phyloP scores from a whole-genome alignment of 2,888 invertebrate genomes.

The Rhimphoctona megacephalus region DNA sequence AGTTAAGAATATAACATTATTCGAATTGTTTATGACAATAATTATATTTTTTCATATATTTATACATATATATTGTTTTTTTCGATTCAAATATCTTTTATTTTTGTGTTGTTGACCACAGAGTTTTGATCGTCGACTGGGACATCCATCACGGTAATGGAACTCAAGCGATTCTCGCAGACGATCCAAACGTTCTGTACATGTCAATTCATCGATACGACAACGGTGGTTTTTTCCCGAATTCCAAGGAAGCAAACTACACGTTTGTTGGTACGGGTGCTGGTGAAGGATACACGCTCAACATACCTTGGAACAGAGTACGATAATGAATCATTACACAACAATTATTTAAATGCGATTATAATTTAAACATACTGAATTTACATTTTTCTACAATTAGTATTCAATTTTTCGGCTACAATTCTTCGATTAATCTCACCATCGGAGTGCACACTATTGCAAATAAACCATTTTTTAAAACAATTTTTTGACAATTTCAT shows the following conservation, averaged over 20 bases:
- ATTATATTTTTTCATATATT: not conserved
- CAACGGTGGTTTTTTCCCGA: slow-evolving; percentile 94
- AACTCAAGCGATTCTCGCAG: slow-evolving; percentile 92
- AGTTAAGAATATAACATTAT: too few species aligned
- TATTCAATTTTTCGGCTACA: too few species aligned
- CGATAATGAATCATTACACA: slow-evolving; percentile 56
- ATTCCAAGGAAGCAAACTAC: slow-evolving; percentile 88
- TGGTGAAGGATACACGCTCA: slow-evolving; percentile 94
- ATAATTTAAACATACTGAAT: not conserved
- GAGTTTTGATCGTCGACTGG: slow-evolving; percentile 95
- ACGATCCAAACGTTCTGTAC: slow-evolving; percentile 92
- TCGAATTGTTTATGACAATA: not conserved
- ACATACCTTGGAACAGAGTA: slow-evolving; percentile 96
- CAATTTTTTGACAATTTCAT: not conserved
- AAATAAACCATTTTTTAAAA: too few species aligned
- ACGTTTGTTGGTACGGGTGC: slow-evolving; percentile 87
- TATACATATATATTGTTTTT: not conserved
- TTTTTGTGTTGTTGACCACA: slow-evolving; percentile 75
- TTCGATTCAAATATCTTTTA: not conserved
- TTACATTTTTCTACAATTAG: too few species aligned
- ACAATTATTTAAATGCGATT: not conserved
- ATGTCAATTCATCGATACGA: slow-evolving; percentile 97
- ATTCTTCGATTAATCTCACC: too few species aligned
- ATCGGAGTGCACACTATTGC: too few species aligned
- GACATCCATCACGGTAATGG: slow-evolving; percentile 99